Conservation (phyloP, 2,113 vertebrate genomes). For the Eulacestoma nigropectus region DNA sequence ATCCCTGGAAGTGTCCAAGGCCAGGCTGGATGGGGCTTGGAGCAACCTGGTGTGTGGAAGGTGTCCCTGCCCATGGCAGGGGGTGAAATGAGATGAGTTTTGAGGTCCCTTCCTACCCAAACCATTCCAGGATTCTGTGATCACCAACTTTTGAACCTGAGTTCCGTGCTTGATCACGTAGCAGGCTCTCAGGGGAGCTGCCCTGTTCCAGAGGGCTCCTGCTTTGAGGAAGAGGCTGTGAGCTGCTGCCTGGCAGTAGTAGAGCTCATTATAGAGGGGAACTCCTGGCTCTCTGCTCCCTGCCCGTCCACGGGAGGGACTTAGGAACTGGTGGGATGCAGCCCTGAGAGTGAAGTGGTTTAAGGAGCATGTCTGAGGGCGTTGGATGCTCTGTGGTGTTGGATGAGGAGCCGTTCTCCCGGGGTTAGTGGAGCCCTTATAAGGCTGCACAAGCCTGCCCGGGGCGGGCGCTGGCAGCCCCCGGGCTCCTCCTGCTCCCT, state of each 20-base stretch:
- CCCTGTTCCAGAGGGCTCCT: neutral
- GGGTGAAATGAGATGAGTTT: rapidly evolving
- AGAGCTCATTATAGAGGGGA: neutral
- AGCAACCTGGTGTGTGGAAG: rapidly evolving
- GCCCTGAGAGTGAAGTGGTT: neutral
- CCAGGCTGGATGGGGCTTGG: rapidly evolving
- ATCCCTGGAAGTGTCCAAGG: neutral
- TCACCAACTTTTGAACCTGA: neutral
- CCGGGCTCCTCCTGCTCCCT: neutral
- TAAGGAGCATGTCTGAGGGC: neutral
- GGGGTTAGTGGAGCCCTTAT: neutral
- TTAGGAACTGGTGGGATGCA: rapidly evolving
- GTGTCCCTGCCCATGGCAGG: neutral
- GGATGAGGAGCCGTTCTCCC: neutral
- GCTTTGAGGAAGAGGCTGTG: neutral
- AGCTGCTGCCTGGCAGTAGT: neutral
- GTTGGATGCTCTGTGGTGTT: neutral
- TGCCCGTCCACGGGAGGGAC: neutral
- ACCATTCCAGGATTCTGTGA: neutral
- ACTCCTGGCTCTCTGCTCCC: neutral
- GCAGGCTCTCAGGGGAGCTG: neutral
- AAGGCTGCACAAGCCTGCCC: constrained; percentile 3
- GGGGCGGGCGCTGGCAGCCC: neutral
- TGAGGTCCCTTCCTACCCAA: neutral
- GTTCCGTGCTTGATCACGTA: rapidly evolving